A percentile compares a stretch with the other conserved stretches of the same genome.
Conservation (phyloP, 2,113 vertebrate genomes). For the Cichladusa arquata region DNA sequence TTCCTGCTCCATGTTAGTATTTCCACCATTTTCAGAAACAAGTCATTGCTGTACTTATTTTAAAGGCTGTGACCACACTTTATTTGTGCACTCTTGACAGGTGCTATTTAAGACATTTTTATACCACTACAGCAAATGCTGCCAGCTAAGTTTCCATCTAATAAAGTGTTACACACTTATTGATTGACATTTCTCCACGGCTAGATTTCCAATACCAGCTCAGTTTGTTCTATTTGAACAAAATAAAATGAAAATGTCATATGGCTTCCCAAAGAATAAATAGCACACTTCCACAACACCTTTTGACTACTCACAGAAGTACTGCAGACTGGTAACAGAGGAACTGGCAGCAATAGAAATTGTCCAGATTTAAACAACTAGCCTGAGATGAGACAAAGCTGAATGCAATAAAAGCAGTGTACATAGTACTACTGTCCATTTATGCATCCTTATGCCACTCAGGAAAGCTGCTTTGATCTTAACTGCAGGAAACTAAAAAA, state of each 20-base stretch:
- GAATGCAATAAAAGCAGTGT: neutral
- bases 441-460: neutral
- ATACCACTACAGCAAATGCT: neutral
- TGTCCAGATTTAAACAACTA: neutral
- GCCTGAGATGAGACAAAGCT: neutral
- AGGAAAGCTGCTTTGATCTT: neutral
- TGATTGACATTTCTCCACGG: constrained; percentile 25
- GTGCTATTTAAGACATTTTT: constrained; percentile 26
- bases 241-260: constrained; percentile 41
- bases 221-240: constrained; percentile 22
- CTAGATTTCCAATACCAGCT: constrained; percentile 9
- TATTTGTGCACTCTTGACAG: neutral
- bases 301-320: neutral
- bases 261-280: constrained; percentile 11
- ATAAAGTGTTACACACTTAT: constrained; percentile 21
- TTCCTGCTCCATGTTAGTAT: neutral
- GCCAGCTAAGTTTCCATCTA: constrained; percentile 5
- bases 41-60: neutral
- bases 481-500: neutral
- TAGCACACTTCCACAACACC: neutral
- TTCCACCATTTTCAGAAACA: neutral
- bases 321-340: neutral
- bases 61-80: neutral
- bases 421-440: neutral
- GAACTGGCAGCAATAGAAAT: neutral